Conservation (phyloP, 2,113 vertebrate genomes). For the Elephantulus edwardii region DNA sequence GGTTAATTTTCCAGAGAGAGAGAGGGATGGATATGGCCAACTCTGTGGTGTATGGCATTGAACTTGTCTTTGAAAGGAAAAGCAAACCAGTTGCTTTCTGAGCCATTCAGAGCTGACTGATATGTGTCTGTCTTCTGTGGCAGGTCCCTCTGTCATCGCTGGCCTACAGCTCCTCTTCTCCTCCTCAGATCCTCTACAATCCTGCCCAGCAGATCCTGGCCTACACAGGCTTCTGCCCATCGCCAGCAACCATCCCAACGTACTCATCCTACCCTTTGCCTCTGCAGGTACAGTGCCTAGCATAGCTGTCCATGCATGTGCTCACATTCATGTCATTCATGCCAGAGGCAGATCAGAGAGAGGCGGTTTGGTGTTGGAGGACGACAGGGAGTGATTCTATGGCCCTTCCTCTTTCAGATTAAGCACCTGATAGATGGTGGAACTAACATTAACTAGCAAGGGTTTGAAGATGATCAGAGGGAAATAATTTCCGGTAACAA, state of each 20-base stretch:
- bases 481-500: fast-evolving
- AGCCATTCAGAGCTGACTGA: neutral
- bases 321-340: neutral
- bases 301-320: neutral
- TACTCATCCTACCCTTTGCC: slow-evolving; percentile 91
- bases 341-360: neutral
- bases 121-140: neutral
- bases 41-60: neutral
- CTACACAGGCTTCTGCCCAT: slow-evolving; percentile 88
- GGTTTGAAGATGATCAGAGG: neutral
- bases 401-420: neutral
- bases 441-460: neutral
- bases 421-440: too few species aligned
- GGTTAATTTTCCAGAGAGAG: neutral
- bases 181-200: slow-evolving; percentile 93
- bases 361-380: neutral
- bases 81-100: neutral
- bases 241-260: slow-evolving; percentile 84
- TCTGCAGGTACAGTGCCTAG: slow-evolving; percentile 88
- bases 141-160: slow-evolving; percentile 87
- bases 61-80: neutral
- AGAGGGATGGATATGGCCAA: neutral
- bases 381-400: neutral
- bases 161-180: slow-evolving; percentile 82
- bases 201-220: slow-evolving; percentile 92